Conservation (phyloP, 2,113 vertebrate genomes). For the Smithornis capensis region DNA sequence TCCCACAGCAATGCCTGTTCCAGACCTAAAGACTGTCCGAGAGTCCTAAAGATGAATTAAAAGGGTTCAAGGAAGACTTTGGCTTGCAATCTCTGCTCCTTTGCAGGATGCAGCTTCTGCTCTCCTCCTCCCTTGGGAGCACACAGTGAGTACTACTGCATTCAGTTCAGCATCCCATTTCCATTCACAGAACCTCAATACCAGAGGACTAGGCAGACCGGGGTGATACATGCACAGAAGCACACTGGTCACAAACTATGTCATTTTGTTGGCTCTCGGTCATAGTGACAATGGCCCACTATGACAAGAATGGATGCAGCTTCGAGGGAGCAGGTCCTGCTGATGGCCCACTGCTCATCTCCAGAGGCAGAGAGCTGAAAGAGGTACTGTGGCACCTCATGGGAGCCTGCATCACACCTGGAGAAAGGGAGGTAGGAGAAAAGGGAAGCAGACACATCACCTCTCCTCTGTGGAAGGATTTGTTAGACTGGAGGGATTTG, state of each 20-base stretch:
- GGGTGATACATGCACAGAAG: background rate
- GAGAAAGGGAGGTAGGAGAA: background rate
- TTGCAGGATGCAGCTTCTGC: background rate
- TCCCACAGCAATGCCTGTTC: background rate
- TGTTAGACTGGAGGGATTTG: background rate
- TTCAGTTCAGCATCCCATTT: constrained; percentile 1
- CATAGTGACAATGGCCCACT: background rate
- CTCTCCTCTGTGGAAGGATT: background rate
- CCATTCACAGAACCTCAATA: constrained; percentile 27
- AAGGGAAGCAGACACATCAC: background rate
- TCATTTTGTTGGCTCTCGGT: constrained; percentile 1
- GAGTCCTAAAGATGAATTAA: background rate
- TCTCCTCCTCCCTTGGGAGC: background rate
- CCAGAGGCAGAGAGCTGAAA: background rate
- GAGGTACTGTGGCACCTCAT: background rate
- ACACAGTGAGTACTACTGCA: background rate
- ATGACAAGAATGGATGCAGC: background rate
- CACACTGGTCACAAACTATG: background rate
- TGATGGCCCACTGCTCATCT: accelerated
- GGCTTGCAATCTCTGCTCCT: background rate
- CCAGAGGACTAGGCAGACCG: background rate
- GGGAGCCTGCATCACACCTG: background rate
- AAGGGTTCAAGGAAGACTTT: background rate
- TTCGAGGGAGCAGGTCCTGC: background rate
- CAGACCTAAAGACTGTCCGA: background rate